These are phyloP conservation scores for Neosalanx taihuensis DNA, from an alignment of 2,797 vertebrate species.

Conservation along the genomic window DNA sequence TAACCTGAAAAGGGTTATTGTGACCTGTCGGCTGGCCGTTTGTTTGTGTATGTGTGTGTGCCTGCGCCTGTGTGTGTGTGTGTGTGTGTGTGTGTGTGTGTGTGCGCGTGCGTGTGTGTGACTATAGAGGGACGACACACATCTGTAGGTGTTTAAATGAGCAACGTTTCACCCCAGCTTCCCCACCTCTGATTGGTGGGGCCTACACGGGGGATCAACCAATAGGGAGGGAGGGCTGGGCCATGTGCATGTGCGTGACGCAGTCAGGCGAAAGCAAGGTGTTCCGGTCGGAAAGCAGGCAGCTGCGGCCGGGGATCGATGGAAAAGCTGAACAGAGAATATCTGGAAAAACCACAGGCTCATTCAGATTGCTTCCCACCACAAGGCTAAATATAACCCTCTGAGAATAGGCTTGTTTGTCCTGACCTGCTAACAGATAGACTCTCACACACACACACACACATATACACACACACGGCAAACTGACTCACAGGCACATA, in stretches of 20 bases:
- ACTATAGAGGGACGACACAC: not conserved
- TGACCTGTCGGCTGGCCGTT: no score
- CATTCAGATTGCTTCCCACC: slow-evolving; percentile 61
- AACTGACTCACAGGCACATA: slow-evolving; percentile 8
- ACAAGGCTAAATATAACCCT: slow-evolving; percentile 56
- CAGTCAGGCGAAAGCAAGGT: slow-evolving; percentile 1
- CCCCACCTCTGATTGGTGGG: not conserved
- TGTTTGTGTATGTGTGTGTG: no score
- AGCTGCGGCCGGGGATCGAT: slow-evolving; percentile 46
- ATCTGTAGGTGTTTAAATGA: not conserved
- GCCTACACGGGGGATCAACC: not conserved
- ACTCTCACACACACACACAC: slow-evolving; percentile 17
- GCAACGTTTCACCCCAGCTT: not conserved
- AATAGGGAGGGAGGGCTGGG: not conserved
- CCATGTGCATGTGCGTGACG: not conserved
- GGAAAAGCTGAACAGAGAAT: slow-evolving; percentile 41
- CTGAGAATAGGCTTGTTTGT: slow-evolving; percentile 54
- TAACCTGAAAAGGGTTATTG: no score
- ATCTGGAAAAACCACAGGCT: slow-evolving; percentile 46
- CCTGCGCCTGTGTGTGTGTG: no score
- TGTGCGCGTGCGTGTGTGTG: no score
- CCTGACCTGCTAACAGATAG: slow-evolving; percentile 24
- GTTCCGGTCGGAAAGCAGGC: slow-evolving; percentile 12
- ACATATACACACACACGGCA: slow-evolving; percentile 16
- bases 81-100: no score